These are phyloP conservation scores for Prinia subflava DNA, from an alignment of 2,113 vertebrate species.

Conservation along the genomic window DNA sequence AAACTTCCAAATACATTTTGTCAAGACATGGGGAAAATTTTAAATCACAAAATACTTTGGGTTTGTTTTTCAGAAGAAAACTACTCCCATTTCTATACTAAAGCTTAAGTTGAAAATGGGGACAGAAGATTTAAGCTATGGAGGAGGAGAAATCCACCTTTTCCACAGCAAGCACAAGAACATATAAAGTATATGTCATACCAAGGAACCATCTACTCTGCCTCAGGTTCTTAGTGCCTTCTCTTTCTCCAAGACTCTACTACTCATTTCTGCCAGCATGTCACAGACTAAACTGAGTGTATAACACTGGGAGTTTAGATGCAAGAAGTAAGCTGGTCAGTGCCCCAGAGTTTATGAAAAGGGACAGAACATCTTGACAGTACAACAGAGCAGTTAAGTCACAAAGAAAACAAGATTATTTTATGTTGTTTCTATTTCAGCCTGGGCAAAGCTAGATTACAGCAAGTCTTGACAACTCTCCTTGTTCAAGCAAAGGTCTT, in stretches of 20 bases:
- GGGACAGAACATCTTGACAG: neutral
- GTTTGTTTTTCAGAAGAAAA: neutral
- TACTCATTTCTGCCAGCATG: neutral
- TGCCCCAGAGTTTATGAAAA: neutral
- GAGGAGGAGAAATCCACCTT: neutral
- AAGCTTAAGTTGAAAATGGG: neutral
- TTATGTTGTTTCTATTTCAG: neutral
- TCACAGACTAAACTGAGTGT: neutral
- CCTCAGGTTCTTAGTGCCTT: neutral
- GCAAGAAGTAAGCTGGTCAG: neutral
- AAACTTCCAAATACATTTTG: neutral
- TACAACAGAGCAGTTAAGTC: neutral
- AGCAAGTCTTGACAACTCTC: constrained; percentile 4
- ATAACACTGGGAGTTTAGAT: neutral
- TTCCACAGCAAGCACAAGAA: neutral
- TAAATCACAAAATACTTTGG: neutral
- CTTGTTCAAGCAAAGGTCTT: neutral
- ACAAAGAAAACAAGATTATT: neutral
- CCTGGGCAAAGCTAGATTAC: neutral
- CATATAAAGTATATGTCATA: neutral
- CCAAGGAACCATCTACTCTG: neutral
- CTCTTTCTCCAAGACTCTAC: neutral
- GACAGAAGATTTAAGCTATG: neutral
- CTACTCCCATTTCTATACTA: neutral
- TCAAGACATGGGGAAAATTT: neutral